These are phyloP conservation scores for Eurosta solidaginis DNA, from an alignment of 1,140 invertebrate genomes.

Conservation along the genomic window DNA sequence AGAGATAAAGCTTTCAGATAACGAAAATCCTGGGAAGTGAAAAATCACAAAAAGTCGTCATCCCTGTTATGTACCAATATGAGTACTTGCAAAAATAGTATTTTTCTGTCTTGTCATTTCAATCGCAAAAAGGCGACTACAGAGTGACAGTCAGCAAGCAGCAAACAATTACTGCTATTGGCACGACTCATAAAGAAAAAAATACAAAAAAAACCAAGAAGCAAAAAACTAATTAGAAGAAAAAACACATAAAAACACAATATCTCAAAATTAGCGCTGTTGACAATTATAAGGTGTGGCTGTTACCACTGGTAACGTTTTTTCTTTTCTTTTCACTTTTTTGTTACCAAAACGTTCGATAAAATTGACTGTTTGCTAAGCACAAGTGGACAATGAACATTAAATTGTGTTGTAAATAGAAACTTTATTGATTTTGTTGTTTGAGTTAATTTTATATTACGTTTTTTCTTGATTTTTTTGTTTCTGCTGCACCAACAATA, in stretches of 20 bases:
- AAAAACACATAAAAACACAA: not conserved
- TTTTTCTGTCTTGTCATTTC: not conserved
- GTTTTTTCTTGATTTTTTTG: not conserved
- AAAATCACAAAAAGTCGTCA: too few species aligned
- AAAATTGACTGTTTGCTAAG: constrained; percentile 2
- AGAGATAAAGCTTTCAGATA: too few species aligned
- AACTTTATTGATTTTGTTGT: constrained; percentile 3
- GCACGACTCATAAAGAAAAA: not conserved
- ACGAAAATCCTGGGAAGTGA: too few species aligned
- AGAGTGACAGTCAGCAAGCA: constrained; percentile 16
- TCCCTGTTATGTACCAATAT: not conserved
- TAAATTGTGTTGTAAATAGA: constrained; percentile 12
- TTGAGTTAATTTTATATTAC: not conserved
- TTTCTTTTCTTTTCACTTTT: not conserved
- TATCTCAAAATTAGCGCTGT: not conserved
- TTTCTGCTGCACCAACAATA: not conserved
- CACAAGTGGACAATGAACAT: constrained; percentile 14
- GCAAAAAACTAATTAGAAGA: not conserved
- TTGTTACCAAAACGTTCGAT: not conserved
- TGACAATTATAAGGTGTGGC: too few species aligned
- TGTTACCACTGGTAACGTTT: not conserved
- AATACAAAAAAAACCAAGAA: not conserved
- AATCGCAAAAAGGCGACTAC: constrained; percentile 20
- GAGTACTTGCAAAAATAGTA: not conserved
- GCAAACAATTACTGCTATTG: constrained; percentile 27